A percentile compares a stretch with the other conserved stretches of the same genome.
These are phyloP conservation scores for Pipistrellus pipistrellus DNA, from an alignment of 2,797 vertebrate species.

Conservation along the genomic window DNA sequence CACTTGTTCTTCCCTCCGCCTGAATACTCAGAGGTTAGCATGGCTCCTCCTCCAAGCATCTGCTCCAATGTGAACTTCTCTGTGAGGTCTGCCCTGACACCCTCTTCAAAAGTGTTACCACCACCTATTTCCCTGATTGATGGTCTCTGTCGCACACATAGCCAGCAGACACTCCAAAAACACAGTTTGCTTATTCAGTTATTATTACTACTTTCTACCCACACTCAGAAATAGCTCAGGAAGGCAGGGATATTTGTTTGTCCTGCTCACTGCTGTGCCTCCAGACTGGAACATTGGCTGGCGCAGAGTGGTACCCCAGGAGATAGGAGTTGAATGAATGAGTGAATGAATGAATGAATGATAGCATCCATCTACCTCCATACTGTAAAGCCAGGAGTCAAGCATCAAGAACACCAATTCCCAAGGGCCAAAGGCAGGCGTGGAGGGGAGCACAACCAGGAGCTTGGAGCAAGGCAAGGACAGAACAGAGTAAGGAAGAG, in stretches of 20 bases:
- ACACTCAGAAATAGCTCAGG: not conserved
- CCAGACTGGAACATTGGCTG: not conserved
- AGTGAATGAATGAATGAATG: not conserved
- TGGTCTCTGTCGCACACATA: not conserved
- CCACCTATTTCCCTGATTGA: fast-evolving
- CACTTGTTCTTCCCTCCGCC: not conserved
- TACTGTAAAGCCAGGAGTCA: not conserved
- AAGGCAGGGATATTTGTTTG: not conserved
- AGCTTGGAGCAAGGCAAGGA: not conserved
- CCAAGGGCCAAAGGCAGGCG: not conserved
- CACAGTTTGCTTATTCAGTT: not conserved
- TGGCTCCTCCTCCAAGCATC: not conserved
- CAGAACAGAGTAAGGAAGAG: not conserved
- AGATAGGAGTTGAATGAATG: not conserved
- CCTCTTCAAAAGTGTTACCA: not conserved
- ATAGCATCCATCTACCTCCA: not conserved
- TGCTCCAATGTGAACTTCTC: not conserved
- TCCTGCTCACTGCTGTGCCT: not conserved
- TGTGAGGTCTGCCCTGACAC: not conserved
- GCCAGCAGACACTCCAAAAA: not conserved
- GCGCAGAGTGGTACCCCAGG: not conserved
- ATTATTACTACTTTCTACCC: not conserved
- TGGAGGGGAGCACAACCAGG: not conserved
- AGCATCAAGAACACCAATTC: not conserved
- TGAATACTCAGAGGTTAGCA: not conserved